Evolutionary conservation across 1,140 invertebrate genomes (phyloP).

Genomic region (Pachypeltis micranthus): DNA sequence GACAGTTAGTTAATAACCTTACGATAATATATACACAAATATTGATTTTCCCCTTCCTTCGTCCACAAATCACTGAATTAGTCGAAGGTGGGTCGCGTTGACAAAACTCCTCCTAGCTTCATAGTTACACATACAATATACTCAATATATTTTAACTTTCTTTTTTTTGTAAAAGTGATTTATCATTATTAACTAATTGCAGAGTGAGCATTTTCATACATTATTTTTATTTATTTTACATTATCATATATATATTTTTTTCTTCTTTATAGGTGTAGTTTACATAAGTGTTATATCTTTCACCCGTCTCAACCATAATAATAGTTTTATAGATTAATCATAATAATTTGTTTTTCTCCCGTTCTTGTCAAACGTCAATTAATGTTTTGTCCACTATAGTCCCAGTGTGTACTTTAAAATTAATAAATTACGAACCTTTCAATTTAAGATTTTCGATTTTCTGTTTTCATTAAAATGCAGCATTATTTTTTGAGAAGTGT

Average conservation of each 20-base stretch:
- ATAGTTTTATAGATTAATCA: slow-evolving; percentile 5
- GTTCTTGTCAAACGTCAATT: slow-evolving; percentile 20
- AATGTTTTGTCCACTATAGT: too few species aligned
- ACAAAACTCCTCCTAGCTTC: slow-evolving; percentile 7
- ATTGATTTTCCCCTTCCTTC: slow-evolving; percentile 4
- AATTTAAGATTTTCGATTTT: too few species aligned
- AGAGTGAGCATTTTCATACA: slow-evolving; percentile 23
- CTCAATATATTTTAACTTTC: slow-evolving; percentile 20
- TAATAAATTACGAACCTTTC: too few species aligned
- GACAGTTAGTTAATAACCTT: slow-evolving; percentile 3
- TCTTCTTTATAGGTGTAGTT: slow-evolving; percentile 19
- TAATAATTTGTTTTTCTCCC: slow-evolving; percentile 16
- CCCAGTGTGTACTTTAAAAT: too few species aligned
- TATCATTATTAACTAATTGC: slow-evolving; percentile 23
- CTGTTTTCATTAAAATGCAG: too few species aligned
- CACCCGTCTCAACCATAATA: slow-evolving; percentile 23
- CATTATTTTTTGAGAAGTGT: too few species aligned
- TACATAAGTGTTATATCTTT: slow-evolving; percentile 22
- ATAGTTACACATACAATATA: slow-evolving; percentile 20
- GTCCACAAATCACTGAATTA: background rate
- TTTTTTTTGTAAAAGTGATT: slow-evolving; percentile 21
- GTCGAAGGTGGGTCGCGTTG: background rate
- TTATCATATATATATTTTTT: too few species aligned
- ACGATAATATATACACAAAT: slow-evolving; percentile 3
- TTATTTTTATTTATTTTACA: slow-evolving; percentile 21